Percentiles rank a stretch among this genome's conserved stretches.
These are phyloP conservation scores for Aphaenogaster ashmeadi DNA, from an alignment of 1,140 invertebrate genomes.

Conservation along the genomic window DNA sequence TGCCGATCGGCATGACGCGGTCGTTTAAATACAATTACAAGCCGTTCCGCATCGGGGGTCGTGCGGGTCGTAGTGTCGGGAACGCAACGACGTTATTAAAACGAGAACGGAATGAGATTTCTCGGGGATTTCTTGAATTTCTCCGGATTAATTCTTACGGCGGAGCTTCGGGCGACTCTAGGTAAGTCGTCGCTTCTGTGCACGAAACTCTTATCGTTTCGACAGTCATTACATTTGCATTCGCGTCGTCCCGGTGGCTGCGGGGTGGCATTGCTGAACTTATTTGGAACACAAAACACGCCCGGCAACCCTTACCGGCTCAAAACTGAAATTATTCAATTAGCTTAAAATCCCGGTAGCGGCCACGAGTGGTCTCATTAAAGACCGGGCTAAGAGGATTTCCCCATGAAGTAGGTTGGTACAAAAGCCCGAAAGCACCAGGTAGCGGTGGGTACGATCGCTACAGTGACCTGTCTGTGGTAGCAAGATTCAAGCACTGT, in stretches of 20 bases:
- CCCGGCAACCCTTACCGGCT: slow-evolving; percentile 46
- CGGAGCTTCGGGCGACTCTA: neutral
- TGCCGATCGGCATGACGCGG: slow-evolving; percentile 41
- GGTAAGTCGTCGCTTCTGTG: slow-evolving; percentile 51
- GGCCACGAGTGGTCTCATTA: slow-evolving; percentile 78
- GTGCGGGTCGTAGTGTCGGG: neutral
- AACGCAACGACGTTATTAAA: slow-evolving; percentile 50
- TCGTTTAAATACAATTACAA: slow-evolving; percentile 50
- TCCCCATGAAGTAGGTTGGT: slow-evolving; percentile 67
- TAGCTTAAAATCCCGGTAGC: slow-evolving; percentile 80
- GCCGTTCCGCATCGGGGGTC: neutral
- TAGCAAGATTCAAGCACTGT: slow-evolving; percentile 65
- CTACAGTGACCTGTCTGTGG: slow-evolving; percentile 59
- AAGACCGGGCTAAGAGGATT: slow-evolving; percentile 82
- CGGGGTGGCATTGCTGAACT: slow-evolving; percentile 12
- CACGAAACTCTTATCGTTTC: slow-evolving; percentile 44
- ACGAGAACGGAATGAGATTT: neutral
- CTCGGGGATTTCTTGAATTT: slow-evolving; percentile 58
- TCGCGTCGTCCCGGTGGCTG: neutral
- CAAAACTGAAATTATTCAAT: slow-evolving; percentile 83
- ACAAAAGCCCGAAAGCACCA: slow-evolving; percentile 54
- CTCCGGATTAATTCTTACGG: slow-evolving; percentile 55
- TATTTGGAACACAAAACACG: slow-evolving; percentile 67
- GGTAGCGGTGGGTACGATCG: neutral
- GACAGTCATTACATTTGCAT: slow-evolving; percentile 64